Conservation (phyloP, 2,113 vertebrate genomes). For the Guaruba guarouba region DNA sequence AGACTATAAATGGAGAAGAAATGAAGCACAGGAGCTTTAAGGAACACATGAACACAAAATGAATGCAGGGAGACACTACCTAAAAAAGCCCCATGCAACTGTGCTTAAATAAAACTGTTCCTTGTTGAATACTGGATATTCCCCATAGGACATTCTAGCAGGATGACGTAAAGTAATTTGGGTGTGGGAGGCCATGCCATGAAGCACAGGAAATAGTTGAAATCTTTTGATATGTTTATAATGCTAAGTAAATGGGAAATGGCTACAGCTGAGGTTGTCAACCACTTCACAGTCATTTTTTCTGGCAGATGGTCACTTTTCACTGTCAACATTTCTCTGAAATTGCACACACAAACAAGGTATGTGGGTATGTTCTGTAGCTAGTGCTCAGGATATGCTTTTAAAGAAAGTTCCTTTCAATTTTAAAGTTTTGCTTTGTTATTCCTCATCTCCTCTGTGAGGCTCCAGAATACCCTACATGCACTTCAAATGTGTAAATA, state of each 20-base stretch:
- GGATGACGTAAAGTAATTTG: constrained; percentile 77
- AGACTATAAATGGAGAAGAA: neutral
- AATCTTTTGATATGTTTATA: constrained; percentile 77
- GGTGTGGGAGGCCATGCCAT: constrained; percentile 77
- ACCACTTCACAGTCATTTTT: constrained; percentile 65
- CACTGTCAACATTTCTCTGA: constrained; percentile 30
- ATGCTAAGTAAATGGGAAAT: constrained; percentile 76
- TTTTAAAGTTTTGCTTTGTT: neutral
- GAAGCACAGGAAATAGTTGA: constrained; percentile 79
- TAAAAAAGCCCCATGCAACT: neutral
- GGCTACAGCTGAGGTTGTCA: constrained; percentile 62
- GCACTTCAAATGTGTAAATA: neutral
- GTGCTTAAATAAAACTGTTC: constrained; percentile 66
- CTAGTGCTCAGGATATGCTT: neutral
- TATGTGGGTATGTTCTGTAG: neutral
- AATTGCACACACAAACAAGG: neutral
- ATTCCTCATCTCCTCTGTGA: neutral
- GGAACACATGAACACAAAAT: neutral
- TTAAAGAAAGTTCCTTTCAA: neutral
- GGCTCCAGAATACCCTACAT: neutral
- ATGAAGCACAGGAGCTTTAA: neutral
- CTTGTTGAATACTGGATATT: constrained; percentile 64
- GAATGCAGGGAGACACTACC: neutral
- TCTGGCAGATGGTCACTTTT: constrained; percentile 58
- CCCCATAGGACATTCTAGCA: constrained; percentile 72